A percentile compares a stretch with the other conserved stretches of the same genome.
These are phyloP conservation scores for Athalia cordata DNA, from an alignment of 2,888 invertebrate species.

Conservation along the genomic window DNA sequence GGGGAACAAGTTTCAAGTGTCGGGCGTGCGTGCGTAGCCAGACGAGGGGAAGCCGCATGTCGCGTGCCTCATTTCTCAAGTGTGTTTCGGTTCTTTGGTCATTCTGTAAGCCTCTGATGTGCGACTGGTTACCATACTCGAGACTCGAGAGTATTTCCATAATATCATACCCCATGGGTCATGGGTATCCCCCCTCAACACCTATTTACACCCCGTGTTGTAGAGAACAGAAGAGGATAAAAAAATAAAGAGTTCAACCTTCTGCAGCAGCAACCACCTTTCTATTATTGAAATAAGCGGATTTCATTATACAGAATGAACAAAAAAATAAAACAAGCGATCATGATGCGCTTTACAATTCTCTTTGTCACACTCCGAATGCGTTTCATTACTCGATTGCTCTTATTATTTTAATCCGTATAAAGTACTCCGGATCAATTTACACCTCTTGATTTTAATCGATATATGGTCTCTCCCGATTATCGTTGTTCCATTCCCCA, in stretches of 20 bases:
- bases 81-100: constrained; percentile 40
- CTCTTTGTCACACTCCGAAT: not conserved
- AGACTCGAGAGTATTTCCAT: constrained; percentile 19
- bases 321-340: constrained; percentile 50
- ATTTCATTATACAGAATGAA: constrained; percentile 58
- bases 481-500: no score
- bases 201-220: not conserved
- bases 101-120: constrained; percentile 42
- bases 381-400: constrained; percentile 10
- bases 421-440: constrained; percentile 16
- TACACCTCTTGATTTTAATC: constrained; percentile 25
- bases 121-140: constrained; percentile 45
- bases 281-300: constrained; percentile 50
- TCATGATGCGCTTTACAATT: not conserved
- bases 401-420: constrained; percentile 23
- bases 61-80: constrained; percentile 57
- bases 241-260: not conserved
- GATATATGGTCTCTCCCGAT: no score
- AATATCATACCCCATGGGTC: constrained; percentile 39
- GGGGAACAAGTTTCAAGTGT: constrained; percentile 57
- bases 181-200: not conserved
- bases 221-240: not conserved
- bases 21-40: constrained; percentile 45
- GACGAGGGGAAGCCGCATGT: constrained; percentile 50
- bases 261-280: not conserved